These are phyloP conservation scores for Macrophya alboannulata DNA, from an alignment of 2,888 invertebrate genomes.

Conservation along the genomic window DNA sequence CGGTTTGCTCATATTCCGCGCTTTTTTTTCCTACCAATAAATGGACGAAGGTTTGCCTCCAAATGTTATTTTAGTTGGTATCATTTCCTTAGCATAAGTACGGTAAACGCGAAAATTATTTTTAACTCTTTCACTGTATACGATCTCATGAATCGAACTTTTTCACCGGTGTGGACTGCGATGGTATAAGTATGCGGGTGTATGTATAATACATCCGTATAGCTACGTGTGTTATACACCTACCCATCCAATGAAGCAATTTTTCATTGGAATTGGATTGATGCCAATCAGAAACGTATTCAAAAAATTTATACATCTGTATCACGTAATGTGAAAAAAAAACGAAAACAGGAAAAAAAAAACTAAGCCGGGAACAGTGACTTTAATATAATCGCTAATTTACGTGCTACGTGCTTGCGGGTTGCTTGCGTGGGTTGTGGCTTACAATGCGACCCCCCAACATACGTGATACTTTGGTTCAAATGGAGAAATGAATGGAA, in stretches of 20 bases:
- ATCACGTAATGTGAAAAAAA: not conserved
- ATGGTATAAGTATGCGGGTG: too few species aligned
- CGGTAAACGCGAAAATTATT: conserved; percentile 45
- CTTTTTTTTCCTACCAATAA: conserved; percentile 43
- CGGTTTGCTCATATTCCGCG: conserved; percentile 19
- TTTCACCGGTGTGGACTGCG: not conserved
- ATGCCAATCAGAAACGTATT: not conserved
- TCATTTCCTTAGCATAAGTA: conserved; percentile 43
- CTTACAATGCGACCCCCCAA: conserved; percentile 18
- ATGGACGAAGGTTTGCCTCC: conserved; percentile 25
- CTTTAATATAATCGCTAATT: conserved; percentile 50
- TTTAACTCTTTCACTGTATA: not conserved
- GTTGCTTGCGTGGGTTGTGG: not conserved
- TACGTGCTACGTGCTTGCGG: conserved; percentile 29
- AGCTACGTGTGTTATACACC: not conserved
- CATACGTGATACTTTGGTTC: conserved; percentile 43
- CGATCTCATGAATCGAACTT: conserved; percentile 14
- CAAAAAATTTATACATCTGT: not conserved
- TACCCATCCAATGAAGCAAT: not conserved
- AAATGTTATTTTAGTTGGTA: conserved; percentile 30
- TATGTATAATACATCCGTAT: not conserved
- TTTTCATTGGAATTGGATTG: not conserved
- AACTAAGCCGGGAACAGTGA: conserved; percentile 2
- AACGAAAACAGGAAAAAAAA: conserved; percentile 11
- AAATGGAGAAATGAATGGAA: conserved; percentile 40